These are phyloP conservation scores for Aphrophora alni DNA, from an alignment of 2,888 invertebrate species.

Conservation along the genomic window DNA sequence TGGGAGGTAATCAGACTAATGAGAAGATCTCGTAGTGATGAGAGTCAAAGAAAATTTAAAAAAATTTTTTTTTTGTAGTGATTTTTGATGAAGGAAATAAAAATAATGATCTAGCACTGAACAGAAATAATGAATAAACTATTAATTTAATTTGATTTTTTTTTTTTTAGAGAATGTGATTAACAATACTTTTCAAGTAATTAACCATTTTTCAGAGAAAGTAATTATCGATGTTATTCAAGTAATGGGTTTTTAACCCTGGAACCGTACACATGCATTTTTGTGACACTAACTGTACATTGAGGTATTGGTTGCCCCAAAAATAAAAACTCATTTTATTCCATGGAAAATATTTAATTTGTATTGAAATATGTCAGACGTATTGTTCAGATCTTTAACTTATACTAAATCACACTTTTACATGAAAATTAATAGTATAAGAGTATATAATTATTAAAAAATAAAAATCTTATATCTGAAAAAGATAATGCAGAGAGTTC, in stretches of 20 bases:
- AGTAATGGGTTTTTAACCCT: conserved; percentile 24
- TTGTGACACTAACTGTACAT: conserved; percentile 19
- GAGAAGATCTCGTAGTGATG: too few relatives aligned
- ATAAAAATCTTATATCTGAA: conserved; percentile 9
- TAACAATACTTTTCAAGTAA: too few relatives aligned
- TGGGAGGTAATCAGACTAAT: too few relatives aligned
- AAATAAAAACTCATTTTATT: conserved; percentile 16
- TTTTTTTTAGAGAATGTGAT: too few relatives aligned
- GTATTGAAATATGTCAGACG: background rate
- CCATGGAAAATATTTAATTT: background rate
- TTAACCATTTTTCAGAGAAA: too few relatives aligned
- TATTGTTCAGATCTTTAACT: background rate
- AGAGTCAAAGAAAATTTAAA: too few relatives aligned
- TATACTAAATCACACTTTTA: background rate
- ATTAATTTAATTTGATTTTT: too few relatives aligned
- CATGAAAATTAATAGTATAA: background rate
- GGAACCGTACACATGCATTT: conserved; percentile 15
- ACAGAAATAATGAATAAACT: too few relatives aligned
- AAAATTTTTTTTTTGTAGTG: too few relatives aligned
- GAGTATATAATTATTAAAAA: background rate
- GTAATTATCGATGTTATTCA: too few relatives aligned
- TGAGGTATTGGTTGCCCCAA: conserved; percentile 24
- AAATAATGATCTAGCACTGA: too few relatives aligned
- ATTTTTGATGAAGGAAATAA: too few relatives aligned
- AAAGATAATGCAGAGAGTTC: background rate